These are phyloP conservation scores for Nasonia vitripennis DNA, from an alignment of 1,140 invertebrate species.

Conservation along the genomic window DNA sequence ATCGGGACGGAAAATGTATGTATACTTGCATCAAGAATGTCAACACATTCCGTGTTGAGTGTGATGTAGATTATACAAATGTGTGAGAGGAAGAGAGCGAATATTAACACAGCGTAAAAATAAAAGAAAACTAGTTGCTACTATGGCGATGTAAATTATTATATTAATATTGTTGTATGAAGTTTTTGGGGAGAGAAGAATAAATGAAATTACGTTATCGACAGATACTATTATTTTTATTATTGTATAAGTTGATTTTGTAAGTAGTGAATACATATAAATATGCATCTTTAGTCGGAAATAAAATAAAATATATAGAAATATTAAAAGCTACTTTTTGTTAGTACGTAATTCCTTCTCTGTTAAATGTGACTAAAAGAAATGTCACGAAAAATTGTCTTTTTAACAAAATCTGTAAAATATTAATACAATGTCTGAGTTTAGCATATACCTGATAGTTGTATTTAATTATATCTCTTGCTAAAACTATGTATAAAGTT, in stretches of 20 bases:
- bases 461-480: constrained; percentile 16
- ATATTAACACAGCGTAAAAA: constrained; percentile 64
- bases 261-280: constrained; percentile 40
- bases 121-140: constrained; percentile 69
- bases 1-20: constrained; percentile 58
- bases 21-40: constrained; percentile 66
- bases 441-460: background rate
- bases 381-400: background rate
- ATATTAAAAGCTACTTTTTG: constrained; percentile 36
- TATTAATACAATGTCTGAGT: background rate
- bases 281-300: constrained; percentile 26
- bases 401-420: background rate
- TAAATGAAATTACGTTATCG: constrained; percentile 66
- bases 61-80: constrained; percentile 67
- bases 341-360: background rate
- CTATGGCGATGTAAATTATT: constrained; percentile 73
- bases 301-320: constrained; percentile 41
- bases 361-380: background rate
- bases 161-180: constrained; percentile 53
- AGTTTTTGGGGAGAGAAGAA: constrained; percentile 69
- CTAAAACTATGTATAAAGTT: background rate
- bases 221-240: constrained; percentile 57
- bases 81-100: constrained; percentile 57
- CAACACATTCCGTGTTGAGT: constrained; percentile 56
- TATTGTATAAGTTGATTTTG: constrained; percentile 45